A percentile compares a stretch with the other conserved stretches of the same genome.
Evolutionary conservation across 2,797 vertebrate genomes (phyloP).

Genomic region (Melanotaenia parkinsoni): DNA sequence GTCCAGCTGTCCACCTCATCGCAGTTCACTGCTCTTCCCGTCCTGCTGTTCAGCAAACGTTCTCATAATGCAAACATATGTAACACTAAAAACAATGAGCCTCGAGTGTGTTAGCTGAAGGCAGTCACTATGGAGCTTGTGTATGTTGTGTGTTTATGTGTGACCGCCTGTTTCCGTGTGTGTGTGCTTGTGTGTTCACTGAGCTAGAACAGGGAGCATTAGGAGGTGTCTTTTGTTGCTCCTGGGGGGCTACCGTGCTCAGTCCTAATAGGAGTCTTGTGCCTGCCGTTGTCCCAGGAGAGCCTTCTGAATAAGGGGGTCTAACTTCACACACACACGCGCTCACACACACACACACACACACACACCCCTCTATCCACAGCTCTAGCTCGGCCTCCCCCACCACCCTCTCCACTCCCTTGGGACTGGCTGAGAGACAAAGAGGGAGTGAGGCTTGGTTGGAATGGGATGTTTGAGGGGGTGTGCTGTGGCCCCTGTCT

Average conservation of each 20-base stretch:
- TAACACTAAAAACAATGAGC: conserved; percentile 62
- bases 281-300: conserved; percentile 85
- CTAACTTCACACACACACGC: conserved; percentile 80
- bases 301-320: conserved; percentile 85
- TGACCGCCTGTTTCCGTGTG: conserved; percentile 67
- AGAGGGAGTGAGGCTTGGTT: conserved; percentile 83
- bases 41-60: conserved; percentile 59
- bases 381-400: conserved; percentile 78
- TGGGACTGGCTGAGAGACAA: conserved; percentile 85
- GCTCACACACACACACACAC: conserved; percentile 22
- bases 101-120: conserved; percentile 51
- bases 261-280: conserved; percentile 88
- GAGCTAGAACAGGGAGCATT: conserved; percentile 82
- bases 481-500: conserved; percentile 87
- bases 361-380: conserved; percentile 57
- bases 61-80: conserved; percentile 54
- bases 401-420: conserved; percentile 78
- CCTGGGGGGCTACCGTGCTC: conserved; percentile 82
- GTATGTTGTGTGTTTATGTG: conserved; percentile 66
- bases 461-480: conserved; percentile 83
- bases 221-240: conserved; percentile 86
- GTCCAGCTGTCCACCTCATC: conserved; percentile 84
- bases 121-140: conserved; percentile 59
- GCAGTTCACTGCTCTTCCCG: conserved; percentile 68
- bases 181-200: conserved; percentile 69